Percentiles rank a stretch among this genome's conserved stretches.
phyloP scores from a whole-genome alignment of 2,888 invertebrate genomes.

The Tenthredo livida region DNA sequence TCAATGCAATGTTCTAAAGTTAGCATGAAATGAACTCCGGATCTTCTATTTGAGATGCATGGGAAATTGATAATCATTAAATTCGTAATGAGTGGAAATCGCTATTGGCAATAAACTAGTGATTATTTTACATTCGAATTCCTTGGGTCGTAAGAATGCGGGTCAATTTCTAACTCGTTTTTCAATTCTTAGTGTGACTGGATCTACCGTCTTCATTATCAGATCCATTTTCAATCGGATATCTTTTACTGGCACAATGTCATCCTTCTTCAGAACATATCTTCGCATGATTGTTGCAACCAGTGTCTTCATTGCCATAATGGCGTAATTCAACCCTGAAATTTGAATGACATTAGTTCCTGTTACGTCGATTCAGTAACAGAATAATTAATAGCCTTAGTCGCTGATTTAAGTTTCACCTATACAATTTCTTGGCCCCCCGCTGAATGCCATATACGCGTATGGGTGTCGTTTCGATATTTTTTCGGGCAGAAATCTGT shows the following conservation, averaged over 20 bases:
- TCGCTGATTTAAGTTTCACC: slow-evolving; percentile 53
- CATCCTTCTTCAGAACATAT: neutral
- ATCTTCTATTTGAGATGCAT: too few species aligned
- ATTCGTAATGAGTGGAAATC: too few species aligned
- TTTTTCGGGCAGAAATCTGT: slow-evolving; percentile 67
- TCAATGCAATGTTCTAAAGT: too few species aligned
- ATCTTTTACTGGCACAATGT: neutral
- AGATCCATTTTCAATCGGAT: neutral
- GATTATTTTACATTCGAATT: neutral
- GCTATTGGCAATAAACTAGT: too few species aligned
- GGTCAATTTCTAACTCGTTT: neutral
- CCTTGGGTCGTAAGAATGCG: neutral
- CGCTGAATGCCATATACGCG: slow-evolving; percentile 64
- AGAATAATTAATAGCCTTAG: too few species aligned
- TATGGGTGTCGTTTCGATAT: slow-evolving; percentile 64
- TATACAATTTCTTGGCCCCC: slow-evolving; percentile 66
- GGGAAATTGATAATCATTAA: too few species aligned
- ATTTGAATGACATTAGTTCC: neutral
- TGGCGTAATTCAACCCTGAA: slow-evolving; percentile 11
- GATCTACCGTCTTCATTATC: neutral
- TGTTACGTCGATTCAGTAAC: too few species aligned
- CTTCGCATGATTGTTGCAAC: slow-evolving; percentile 3
- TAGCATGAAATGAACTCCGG: too few species aligned
- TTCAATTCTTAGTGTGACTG: neutral
- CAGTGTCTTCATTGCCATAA: slow-evolving; percentile 13